Conservation (phyloP, 2,888 invertebrate species). For the Eurytoma californica region DNA sequence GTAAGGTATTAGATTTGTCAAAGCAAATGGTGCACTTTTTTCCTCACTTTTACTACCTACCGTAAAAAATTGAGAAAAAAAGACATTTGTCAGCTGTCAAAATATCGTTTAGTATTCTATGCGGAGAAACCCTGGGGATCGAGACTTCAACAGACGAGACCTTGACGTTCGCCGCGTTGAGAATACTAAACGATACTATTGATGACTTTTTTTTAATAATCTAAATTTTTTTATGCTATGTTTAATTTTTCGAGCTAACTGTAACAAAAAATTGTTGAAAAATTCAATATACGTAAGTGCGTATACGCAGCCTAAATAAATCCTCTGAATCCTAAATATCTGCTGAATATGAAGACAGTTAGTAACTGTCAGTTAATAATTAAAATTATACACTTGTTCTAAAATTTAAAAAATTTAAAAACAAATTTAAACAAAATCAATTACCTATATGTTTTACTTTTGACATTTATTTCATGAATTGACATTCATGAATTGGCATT, state of each 20-base stretch:
- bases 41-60: slow-evolving; percentile 1
- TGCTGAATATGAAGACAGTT: too few relatives aligned
- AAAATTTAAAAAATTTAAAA: too few relatives aligned
- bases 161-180: slow-evolving; percentile 19
- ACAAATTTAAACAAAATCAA: not conserved
- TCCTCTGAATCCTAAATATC: not conserved
- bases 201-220: slow-evolving; percentile 7
- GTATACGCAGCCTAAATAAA: not conserved
- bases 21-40: slow-evolving; percentile 1
- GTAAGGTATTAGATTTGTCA: too few relatives aligned
- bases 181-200: slow-evolving; percentile 43
- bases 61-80: slow-evolving; percentile 13
- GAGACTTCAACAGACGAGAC: slow-evolving; percentile 15
- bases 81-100: slow-evolving; percentile 51
- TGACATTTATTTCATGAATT: too few relatives aligned
- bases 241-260: too few relatives aligned
- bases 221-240: too few relatives aligned
- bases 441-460: too few relatives aligned
- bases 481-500: too few relatives aligned
- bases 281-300: not conserved
- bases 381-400: too few relatives aligned
- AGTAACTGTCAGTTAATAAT: too few relatives aligned
- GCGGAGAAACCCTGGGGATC: slow-evolving; percentile 27
- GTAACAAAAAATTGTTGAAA: too few relatives aligned
- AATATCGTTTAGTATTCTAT: slow-evolving; percentile 50